phyloP scores from a whole-genome alignment of 2,888 invertebrate species.

The Hemaris fuciformis region DNA sequence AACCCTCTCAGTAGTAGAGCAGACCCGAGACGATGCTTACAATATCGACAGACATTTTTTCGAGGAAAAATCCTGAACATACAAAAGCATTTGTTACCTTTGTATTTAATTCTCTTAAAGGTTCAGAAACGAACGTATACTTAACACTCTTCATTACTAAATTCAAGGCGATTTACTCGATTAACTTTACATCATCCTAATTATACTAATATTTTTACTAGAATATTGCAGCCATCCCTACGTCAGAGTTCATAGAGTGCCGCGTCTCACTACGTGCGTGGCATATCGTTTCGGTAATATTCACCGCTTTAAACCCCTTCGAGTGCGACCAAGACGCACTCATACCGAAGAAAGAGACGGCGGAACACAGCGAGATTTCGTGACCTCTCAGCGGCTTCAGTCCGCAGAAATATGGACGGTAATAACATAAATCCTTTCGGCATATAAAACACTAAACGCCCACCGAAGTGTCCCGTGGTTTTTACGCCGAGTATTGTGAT shows the following conservation, averaged over 20 bases:
- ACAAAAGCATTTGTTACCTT: too few species aligned
- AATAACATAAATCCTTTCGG: constrained; percentile 82
- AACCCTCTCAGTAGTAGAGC: too few species aligned
- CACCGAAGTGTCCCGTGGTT: constrained; percentile 71
- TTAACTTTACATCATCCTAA: not conserved
- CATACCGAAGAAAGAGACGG: constrained; percentile 48
- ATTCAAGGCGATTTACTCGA: too few species aligned
- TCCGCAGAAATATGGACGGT: constrained; percentile 80
- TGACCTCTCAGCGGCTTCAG: constrained; percentile 80
- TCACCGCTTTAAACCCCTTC: constrained; percentile 75
- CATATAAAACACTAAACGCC: constrained; percentile 82
- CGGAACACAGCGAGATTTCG: constrained; percentile 71
- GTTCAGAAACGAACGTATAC: too few species aligned
- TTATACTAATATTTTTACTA: not conserved
- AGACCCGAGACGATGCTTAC: too few species aligned
- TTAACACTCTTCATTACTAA: too few species aligned
- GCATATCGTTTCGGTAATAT: constrained; percentile 74
- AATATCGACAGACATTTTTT: too few species aligned
- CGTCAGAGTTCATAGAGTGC: constrained; percentile 77
- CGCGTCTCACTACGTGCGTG: constrained; percentile 68
- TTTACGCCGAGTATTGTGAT: constrained; percentile 54
- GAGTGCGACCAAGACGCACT: constrained; percentile 53
- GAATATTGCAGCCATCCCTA: constrained; percentile 36
- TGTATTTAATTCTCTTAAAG: too few species aligned
- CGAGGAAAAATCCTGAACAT: too few species aligned